Evolutionary conservation across 2,888 invertebrate genomes (phyloP), one percentile per base, ranked within the genome.

Genomic region (Lydus trimaculatus): DNA sequence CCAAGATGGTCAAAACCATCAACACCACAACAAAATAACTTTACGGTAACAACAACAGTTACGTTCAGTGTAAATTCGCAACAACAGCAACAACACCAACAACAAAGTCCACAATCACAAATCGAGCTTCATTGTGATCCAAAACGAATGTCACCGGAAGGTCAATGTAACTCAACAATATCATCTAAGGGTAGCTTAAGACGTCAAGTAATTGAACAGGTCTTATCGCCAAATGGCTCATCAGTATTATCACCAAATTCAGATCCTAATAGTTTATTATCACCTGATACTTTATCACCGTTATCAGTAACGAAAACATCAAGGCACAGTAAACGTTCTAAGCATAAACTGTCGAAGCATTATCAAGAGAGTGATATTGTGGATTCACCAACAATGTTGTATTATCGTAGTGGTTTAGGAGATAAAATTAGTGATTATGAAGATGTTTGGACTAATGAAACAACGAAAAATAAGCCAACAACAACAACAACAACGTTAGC

Each of bases 371-470:
- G 94, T 20, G 94, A 95, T 81, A 94, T 95, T 71, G 86, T 95
- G 74, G 95, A 95, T 84, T 94, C 94, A 64, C 92, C 92, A 36
- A 91, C 91, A 72, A 88, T 92, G 63, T 95, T 92, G 60, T 96
- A 96, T 81, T 96, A 94, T 82, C 89, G 94, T 77, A 96, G 96
- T 84, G 93, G 94, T 1, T 88, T 97, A 36, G 93, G 94, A 72
- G 97, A 97, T 82, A 97, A 97, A 87, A 92, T 94, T 59, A 96
- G 96, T 78, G 97, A 97, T 85, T 97, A 97, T 82, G 97, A 97
- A 86, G 97, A 97, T 83, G 92, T 97, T 77, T 97, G 97, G 97
- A 81, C 82, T 20, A 83, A 80, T 65, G 91, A 92, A 72, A 90
- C 91, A n/a, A 76, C 72, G 58, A 78, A 73, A 39, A 79, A 73